phyloP scores from a whole-genome alignment of 2,797 vertebrate species.

The Hoplostethus mediterraneus region DNA sequence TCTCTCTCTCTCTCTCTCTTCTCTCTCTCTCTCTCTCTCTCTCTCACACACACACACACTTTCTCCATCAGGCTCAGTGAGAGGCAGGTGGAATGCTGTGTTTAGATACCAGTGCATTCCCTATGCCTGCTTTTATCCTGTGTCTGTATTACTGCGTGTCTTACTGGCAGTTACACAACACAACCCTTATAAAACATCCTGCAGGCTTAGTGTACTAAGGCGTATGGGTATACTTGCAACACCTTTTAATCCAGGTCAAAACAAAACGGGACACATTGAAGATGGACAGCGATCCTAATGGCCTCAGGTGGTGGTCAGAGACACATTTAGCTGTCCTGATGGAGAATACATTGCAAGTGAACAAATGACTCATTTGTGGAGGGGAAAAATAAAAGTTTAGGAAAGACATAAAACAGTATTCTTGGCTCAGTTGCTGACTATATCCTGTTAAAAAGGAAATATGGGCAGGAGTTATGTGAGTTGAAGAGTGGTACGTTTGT shows the following conservation, averaged over 20 bases:
- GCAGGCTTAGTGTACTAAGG: constrained; percentile 22
- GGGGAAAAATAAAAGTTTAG: constrained; percentile 23
- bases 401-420: constrained; percentile 41
- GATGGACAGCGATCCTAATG: background rate
- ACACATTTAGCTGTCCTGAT: constrained; percentile 6
- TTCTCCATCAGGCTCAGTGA: constrained; percentile 50
- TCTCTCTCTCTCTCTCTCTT: background rate
- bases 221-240: constrained; percentile 5
- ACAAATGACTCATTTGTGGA: constrained; percentile 16
- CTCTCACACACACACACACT: constrained; percentile 17
- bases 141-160: constrained; percentile 29
- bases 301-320: constrained; percentile 17
- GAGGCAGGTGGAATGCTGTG: constrained; percentile 67
- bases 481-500: constrained; percentile 15
- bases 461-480: constrained; percentile 10
- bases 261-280: constrained; percentile 16
- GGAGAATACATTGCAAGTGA: constrained; percentile 20
- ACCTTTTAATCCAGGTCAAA: constrained; percentile 19
- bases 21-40: constrained; percentile 1
- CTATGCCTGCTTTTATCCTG: constrained; percentile 41
- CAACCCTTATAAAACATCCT: constrained; percentile 29
- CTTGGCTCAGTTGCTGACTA: constrained; percentile 36
- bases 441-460: constrained; percentile 53
- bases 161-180: constrained; percentile 21
- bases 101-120: constrained; percentile 61